A percentile compares a stretch with the other conserved stretches of the same genome.
These are phyloP conservation scores for Anabas testudineus DNA, from an alignment of 2,797 vertebrate species.

Conservation along the genomic window DNA sequence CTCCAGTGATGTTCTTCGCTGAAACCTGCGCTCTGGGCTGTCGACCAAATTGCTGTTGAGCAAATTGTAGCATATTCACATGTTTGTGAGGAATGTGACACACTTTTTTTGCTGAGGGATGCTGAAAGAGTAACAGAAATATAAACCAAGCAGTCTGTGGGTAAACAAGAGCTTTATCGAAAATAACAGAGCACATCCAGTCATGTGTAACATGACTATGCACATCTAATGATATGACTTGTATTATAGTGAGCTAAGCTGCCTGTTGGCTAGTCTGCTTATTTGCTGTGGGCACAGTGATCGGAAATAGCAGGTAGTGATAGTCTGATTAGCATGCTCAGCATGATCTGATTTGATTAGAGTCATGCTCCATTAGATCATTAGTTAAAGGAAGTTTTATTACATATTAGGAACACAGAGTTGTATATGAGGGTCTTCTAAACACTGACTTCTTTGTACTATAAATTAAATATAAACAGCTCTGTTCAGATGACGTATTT, in stretches of 20 bases:
- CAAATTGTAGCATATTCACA: background rate
- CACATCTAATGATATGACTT: slow-evolving; percentile 6
- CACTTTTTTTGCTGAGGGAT: slow-evolving; percentile 8
- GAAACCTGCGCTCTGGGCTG: slow-evolving; percentile 2
- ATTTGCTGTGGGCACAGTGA: slow-evolving; percentile 36
- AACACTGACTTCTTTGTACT: background rate
- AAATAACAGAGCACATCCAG: background rate
- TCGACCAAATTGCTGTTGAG: background rate
- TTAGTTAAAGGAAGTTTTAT: slow-evolving; percentile 54
- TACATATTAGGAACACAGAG: slow-evolving; percentile 42
- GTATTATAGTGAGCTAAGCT: background rate
- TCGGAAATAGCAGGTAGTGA: slow-evolving; percentile 39
- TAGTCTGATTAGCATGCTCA: slow-evolving; percentile 66
- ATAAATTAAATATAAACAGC: background rate
- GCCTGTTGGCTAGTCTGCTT: slow-evolving; percentile 13
- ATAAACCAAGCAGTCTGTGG: slow-evolving; percentile 6
- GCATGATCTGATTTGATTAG: slow-evolving; percentile 61
- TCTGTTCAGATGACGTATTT: background rate
- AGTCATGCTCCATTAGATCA: slow-evolving; percentile 52
- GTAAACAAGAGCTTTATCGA: slow-evolving; percentile 3
- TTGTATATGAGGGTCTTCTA: background rate
- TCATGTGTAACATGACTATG: background rate
- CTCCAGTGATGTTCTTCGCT: background rate
- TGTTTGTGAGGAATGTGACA: background rate
- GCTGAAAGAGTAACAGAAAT: background rate